A percentile compares a stretch with the other conserved stretches of the same genome.
Conservation (phyloP, 2,113 vertebrate genomes). For the Urocitellus parryii region DNA sequence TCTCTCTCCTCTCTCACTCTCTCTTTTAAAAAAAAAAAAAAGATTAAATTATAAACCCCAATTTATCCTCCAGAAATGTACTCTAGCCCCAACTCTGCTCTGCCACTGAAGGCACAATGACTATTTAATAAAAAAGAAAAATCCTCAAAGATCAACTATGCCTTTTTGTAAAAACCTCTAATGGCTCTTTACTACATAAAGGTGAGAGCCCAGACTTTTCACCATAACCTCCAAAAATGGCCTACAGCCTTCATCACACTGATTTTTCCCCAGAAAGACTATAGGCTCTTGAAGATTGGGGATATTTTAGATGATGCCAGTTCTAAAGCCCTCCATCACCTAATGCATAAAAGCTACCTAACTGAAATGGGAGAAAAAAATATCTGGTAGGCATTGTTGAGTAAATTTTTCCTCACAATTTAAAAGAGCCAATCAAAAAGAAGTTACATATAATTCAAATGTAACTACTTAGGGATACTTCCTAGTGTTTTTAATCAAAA, state of each 20-base stretch:
- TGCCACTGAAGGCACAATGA: background rate
- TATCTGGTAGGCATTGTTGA: background rate
- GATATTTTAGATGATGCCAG: background rate
- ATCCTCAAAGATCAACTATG: background rate
- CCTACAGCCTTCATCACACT: background rate
- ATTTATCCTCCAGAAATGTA: background rate
- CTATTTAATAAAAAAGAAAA: background rate
- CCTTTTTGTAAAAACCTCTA: background rate
- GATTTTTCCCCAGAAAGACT: background rate
- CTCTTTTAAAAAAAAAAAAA: no score
- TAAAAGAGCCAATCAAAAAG: constrained; percentile 3
- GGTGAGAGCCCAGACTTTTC: background rate
- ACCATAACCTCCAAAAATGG: background rate
- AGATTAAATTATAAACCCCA: background rate
- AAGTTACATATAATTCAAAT: constrained; percentile 18
- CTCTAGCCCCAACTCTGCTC: background rate
- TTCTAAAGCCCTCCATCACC: background rate
- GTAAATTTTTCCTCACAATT: background rate
- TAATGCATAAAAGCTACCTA: background rate
- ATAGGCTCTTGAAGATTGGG: background rate
- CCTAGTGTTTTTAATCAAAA: background rate
- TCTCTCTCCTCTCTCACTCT: no score
- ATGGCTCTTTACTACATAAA: background rate
- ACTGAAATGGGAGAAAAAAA: background rate
- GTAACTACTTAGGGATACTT: background rate